A percentile compares a stretch with the other conserved stretches of the same genome.
phyloP scores from a whole-genome alignment of 2,797 vertebrate species.

The Sebastes trivittatus region DNA sequence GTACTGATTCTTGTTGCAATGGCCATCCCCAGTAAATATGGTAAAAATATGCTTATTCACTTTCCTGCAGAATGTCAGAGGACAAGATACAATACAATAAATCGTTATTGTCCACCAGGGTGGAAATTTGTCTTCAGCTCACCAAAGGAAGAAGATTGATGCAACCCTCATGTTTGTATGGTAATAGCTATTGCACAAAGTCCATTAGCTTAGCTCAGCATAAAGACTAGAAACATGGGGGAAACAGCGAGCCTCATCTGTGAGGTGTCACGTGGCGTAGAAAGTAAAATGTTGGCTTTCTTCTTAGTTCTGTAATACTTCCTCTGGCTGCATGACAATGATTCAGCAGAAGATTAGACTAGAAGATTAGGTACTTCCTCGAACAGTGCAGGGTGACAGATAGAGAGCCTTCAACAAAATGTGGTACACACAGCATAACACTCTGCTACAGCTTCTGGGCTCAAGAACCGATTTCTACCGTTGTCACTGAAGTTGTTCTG shows the following conservation, averaged over 20 bases:
- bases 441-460: no score
- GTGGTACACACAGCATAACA: no score
- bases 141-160: background rate
- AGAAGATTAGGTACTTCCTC: no score
- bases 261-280: background rate
- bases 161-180: background rate
- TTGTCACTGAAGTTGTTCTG: no score
- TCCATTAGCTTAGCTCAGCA: background rate
- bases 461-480: no score
- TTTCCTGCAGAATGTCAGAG: background rate
- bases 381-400: no score
- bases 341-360: background rate
- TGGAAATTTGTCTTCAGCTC: no score
- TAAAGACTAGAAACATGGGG: background rate
- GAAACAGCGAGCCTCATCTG: background rate
- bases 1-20: background rate
- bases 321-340: background rate
- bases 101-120: no score
- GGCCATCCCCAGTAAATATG: rapidly evolving
- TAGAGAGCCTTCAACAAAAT: no score
- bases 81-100: no score
- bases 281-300: background rate
- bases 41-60: background rate
- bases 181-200: background rate
- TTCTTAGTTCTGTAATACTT: background rate